Evolutionary conservation across 2,797 vertebrate species (phyloP).

Genomic region (Prunella strophiata): DNA sequence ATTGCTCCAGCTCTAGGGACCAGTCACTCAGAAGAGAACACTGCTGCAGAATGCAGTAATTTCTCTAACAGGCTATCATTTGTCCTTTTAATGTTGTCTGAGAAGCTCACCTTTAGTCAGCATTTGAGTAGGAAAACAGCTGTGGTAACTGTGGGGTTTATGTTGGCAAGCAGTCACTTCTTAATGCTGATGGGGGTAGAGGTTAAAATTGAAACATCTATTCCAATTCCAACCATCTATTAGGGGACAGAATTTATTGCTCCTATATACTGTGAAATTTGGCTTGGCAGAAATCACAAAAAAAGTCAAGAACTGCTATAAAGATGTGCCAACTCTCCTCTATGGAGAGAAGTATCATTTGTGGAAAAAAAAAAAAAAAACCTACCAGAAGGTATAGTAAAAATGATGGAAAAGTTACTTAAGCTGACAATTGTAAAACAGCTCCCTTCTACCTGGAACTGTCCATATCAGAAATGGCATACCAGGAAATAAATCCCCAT

Average conservation of each 20-base stretch:
- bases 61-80: background rate
- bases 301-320: background rate
- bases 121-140: constrained; percentile 9
- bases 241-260: background rate
- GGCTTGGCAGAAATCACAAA: background rate
- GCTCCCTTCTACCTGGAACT: background rate
- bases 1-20: background rate
- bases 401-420: background rate
- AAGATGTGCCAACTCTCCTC: background rate
- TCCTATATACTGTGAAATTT: background rate
- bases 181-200: background rate
- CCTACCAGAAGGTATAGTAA: background rate
- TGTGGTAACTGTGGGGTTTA: background rate
- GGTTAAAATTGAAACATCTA: background rate
- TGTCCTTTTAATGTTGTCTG: background rate
- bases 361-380: background rate
- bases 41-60: background rate
- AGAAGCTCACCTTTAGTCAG: background rate
- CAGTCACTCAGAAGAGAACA: background rate
- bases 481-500: background rate
- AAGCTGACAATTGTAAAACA: background rate
- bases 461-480: background rate
- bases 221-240: background rate
- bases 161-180: constrained; percentile 7
- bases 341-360: background rate